Base-by-base conservation (phyloP, 2,888 invertebrate genomes). In the Caenorhabditis panamensis region DNA sequence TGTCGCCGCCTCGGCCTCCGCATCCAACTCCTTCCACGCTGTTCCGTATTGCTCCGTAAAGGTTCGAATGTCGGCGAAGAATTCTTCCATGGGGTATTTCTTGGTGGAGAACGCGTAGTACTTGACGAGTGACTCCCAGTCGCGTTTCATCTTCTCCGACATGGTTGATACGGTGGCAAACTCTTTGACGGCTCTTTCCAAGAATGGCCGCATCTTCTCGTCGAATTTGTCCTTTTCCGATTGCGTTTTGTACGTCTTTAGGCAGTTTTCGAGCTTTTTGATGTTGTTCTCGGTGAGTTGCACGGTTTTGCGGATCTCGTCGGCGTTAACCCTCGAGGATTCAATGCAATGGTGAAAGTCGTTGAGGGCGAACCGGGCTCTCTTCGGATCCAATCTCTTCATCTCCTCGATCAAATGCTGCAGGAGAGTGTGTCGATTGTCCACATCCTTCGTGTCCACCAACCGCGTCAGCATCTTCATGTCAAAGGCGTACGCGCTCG, bases 21-120 rank as follows among this genome's bases (percentile, higher is more conserved):
- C 75, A 5, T 86, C 86, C 47, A 86, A 49, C 36, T 86, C 86
- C 26, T 84, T 76, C 66, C 82, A 82, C 1, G 81, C 86, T 3
- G 62, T 28, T 91, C 94, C 92, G 91, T 97, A 97, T 28, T 95
- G 94, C 91, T 96, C 96, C 91, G 96, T 96, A 91, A 99, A 99
- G 0, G 94, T 94, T 92, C 96, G 97, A 83, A 99, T 93, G 91
- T 99, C 98, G 0, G 94, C 94, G 92, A 98, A 97, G 93, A 98
- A 96, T 91, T 98, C 97, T 90, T 98, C 98, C 86, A 97, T 93
- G 0, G 95, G 94, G 91, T 97, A 98, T 92, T 98, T 98, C 84
- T 94, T 94, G 8, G 95, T 94, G 90, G 98, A 97, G 91, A 98
- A 97, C 1, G 95, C 94, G 92, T 94, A 97, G 91, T 95, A 98